phyloP scores from a whole-genome alignment of 2,888 invertebrate genomes.

The Orgyia antiqua region DNA sequence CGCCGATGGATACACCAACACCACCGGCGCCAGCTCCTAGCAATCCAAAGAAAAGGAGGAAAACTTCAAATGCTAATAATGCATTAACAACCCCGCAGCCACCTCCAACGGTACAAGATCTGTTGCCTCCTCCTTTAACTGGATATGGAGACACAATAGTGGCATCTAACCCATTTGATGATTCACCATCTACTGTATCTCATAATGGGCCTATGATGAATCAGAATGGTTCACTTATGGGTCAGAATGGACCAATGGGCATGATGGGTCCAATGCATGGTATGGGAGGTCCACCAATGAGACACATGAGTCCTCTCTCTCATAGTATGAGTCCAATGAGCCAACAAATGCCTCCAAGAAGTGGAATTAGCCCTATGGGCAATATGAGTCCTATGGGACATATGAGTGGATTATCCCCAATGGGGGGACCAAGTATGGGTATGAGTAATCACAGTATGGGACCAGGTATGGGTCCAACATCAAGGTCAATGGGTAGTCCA shows the following conservation, averaged over 20 bases:
- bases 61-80: slow-evolving; percentile 86
- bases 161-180: slow-evolving; percentile 96
- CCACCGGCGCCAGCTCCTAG: slow-evolving; percentile 87
- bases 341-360: slow-evolving; percentile 80
- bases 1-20: slow-evolving; percentile 83
- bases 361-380: slow-evolving; percentile 82
- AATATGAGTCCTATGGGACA: slow-evolving; percentile 85
- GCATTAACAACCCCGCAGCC: slow-evolving; percentile 80
- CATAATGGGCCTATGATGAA: slow-evolving; percentile 80
- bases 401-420: slow-evolving; percentile 83
- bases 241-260: slow-evolving; percentile 83
- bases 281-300: slow-evolving; percentile 81
- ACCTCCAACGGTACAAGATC: slow-evolving; percentile 85
- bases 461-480: slow-evolving; percentile 75
- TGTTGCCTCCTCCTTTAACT: slow-evolving; percentile 90
- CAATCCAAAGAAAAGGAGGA: slow-evolving; percentile 91
- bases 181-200: slow-evolving; percentile 84
- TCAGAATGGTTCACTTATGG: slow-evolving; percentile 82
- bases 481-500: slow-evolving; percentile 83
- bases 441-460: slow-evolving; percentile 81
- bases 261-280: slow-evolving; percentile 80
- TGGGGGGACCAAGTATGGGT: slow-evolving; percentile 84
- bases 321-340: slow-evolving; percentile 81
- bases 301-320: slow-evolving; percentile 80
- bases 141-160: slow-evolving; percentile 96